Percentiles rank a stretch among this genome's conserved stretches.
These are phyloP conservation scores for Catagonus wagneri DNA, from an alignment of 2,113 vertebrate species.

Conservation along the genomic window DNA sequence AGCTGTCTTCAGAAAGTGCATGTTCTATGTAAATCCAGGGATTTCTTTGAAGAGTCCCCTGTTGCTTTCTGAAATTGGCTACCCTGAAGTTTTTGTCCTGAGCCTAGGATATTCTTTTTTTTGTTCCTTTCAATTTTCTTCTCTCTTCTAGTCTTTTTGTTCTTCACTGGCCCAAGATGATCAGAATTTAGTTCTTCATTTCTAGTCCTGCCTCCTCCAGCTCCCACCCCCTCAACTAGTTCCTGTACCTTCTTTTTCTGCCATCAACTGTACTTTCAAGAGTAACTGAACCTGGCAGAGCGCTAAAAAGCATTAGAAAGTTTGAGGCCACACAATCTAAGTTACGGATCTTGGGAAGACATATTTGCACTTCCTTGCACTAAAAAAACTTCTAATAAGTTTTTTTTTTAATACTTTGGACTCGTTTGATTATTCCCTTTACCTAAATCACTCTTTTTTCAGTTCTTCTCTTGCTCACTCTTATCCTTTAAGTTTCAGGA, in stretches of 20 bases:
- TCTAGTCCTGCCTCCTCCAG: background rate
- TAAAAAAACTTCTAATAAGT: background rate
- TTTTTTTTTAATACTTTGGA: background rate
- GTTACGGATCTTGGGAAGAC: background rate
- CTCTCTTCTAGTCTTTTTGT: background rate
- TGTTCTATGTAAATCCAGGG: constrained; percentile 49
- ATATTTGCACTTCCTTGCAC: background rate
- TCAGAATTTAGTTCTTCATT: background rate
- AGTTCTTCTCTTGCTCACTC: background rate
- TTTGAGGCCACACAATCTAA: background rate
- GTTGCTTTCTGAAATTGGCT: background rate
- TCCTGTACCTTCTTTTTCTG: background rate
- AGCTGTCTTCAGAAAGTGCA: constrained; percentile 79
- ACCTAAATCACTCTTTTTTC: background rate
- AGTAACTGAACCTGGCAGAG: background rate
- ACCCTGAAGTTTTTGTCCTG: background rate
- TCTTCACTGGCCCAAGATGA: background rate
- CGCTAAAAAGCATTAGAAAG: background rate
- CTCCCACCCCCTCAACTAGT: rapidly evolving
- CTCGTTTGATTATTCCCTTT: background rate
- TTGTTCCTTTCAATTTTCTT: background rate
- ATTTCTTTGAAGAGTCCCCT: background rate
- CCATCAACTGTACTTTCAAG: background rate
- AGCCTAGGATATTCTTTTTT: background rate
- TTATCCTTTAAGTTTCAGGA: background rate